Evolutionary conservation across 2,888 invertebrate genomes (phyloP).

Genomic region (Arctia plantaginis): DNA sequence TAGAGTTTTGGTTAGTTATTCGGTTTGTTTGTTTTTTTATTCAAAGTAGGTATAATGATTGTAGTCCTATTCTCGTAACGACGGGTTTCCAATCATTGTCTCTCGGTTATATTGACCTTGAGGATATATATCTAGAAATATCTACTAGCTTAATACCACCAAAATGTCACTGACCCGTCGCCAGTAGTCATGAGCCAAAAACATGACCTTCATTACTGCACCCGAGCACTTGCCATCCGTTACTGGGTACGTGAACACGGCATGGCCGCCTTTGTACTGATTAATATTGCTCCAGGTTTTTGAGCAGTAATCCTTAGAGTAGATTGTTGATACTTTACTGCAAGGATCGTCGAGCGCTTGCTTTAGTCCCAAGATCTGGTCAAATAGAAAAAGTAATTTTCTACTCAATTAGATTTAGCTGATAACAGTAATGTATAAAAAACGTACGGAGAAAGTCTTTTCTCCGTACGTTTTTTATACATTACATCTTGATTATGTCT

Average conservation of each 20-base stretch:
- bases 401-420: not conserved
- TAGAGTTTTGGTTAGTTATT: too few species aligned
- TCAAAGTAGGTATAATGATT: not conserved
- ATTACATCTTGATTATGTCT: not conserved
- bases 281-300: constrained; percentile 91
- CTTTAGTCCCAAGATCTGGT: constrained; percentile 93
- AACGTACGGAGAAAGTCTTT: not conserved
- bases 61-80: too few species aligned
- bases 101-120: not conserved
- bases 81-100: too few species aligned
- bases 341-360: constrained; percentile 89
- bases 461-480: too few species aligned
- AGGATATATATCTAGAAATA: not conserved
- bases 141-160: too few species aligned
- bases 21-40: too few species aligned
- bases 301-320: constrained; percentile 92
- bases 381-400: not conserved
- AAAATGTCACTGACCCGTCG: constrained; percentile 86
- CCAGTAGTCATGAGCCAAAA: constrained; percentile 95
- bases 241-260: constrained; percentile 96
- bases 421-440: not conserved
- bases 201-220: constrained; percentile 98
- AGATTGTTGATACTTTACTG: constrained; percentile 94
- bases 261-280: constrained; percentile 90
- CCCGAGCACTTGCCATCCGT: constrained; percentile 97